These are phyloP conservation scores for Syngnathus acus DNA, from an alignment of 2,797 vertebrate genomes.

Conservation along the genomic window DNA sequence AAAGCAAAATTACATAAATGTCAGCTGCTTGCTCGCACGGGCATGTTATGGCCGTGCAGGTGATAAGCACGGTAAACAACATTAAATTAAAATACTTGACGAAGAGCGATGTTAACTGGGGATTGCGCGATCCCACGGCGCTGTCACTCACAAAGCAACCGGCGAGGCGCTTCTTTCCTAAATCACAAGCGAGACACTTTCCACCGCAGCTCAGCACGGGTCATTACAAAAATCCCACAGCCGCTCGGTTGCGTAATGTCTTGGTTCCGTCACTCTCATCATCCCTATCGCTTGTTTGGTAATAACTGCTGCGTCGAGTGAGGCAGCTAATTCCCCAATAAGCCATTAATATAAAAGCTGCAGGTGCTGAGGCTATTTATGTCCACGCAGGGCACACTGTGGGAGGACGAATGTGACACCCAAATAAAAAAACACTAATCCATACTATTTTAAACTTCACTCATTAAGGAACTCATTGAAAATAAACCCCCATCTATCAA, in stretches of 20 bases:
- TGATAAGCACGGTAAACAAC: conserved; percentile 1
- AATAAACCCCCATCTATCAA: background rate
- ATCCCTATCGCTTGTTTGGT: conserved; percentile 33
- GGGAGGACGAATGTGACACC: conserved; percentile 48
- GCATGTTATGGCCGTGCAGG: background rate
- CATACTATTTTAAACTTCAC: background rate
- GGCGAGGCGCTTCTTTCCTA: conserved; percentile 22
- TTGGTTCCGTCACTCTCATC: conserved; percentile 38
- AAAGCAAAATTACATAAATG: background rate
- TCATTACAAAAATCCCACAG: conserved; percentile 38
- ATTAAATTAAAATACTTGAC: background rate
- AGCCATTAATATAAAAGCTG: conserved; percentile 58
- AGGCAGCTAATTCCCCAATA: conserved; percentile 57
- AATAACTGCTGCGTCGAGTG: conserved; percentile 39
- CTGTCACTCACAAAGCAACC: conserved; percentile 29
- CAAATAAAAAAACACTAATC: background rate
- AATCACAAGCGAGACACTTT: conserved; percentile 33
- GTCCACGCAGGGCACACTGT: conserved; percentile 52
- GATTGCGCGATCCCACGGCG: conserved; percentile 23
- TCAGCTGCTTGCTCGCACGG: background rate
- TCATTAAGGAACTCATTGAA: background rate
- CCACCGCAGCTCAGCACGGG: conserved; percentile 27
- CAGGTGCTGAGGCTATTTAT: conserved; percentile 55
- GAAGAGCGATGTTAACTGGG: conserved; percentile 33
- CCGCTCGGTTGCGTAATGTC: conserved; percentile 42